Conservation (phyloP, 1,140 invertebrate genomes). For the Macrobrachium nipponense region DNA sequence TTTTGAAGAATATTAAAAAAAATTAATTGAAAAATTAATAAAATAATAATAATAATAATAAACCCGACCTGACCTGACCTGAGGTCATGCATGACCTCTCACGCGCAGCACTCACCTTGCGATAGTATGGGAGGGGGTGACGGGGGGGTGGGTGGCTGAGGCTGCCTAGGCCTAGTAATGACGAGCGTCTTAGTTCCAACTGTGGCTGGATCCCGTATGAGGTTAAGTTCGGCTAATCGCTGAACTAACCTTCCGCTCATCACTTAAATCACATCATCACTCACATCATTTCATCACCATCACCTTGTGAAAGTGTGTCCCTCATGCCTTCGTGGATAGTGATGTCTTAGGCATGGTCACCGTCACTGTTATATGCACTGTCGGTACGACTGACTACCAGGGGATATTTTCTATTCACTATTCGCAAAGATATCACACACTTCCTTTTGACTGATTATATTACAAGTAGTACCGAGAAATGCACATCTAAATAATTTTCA, state of each 20-base stretch:
- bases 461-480: too few relatives aligned
- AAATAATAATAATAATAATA: too few relatives aligned
- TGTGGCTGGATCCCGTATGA: slow-evolving; percentile 61
- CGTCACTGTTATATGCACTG: neutral
- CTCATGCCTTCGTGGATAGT: neutral
- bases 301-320: neutral
- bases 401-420: too few relatives aligned
- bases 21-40: too few relatives aligned
- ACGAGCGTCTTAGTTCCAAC: slow-evolving; percentile 61
- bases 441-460: too few relatives aligned
- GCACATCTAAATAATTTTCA: too few relatives aligned
- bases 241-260: slow-evolving; percentile 59
- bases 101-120: neutral
- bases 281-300: slow-evolving; percentile 35
- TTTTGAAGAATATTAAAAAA: too few relatives aligned
- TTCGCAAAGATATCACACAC: too few relatives aligned
- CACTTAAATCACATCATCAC: slow-evolving; percentile 38
- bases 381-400: too few relatives aligned
- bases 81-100: neutral
- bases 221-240: slow-evolving; percentile 59
- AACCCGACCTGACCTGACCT: neutral
- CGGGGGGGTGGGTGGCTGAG: neutral
- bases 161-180: slow-evolving; percentile 57
- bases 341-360: too few relatives aligned
- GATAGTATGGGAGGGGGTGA: neutral